Evolutionary conservation across 2,797 vertebrate genomes (phyloP).

Genomic region (Telmatherina bonti): DNA sequence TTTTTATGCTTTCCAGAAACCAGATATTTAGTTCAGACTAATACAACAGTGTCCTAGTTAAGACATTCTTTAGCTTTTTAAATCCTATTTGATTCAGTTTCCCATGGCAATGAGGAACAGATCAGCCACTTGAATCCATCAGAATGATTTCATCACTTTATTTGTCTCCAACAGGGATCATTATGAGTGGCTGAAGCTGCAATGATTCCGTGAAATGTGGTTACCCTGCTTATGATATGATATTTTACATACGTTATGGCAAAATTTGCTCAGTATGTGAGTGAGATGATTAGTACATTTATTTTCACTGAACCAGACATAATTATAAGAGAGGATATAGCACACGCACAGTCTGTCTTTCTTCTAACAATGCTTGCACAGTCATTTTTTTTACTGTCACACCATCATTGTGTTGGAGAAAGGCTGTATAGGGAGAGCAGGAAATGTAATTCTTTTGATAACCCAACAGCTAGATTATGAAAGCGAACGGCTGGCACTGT

Average conservation of each 20-base stretch:
- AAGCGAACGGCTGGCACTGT: conserved; percentile 43
- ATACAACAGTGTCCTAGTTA: conserved; percentile 43
- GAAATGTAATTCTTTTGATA: conserved; percentile 56
- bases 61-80: conserved; percentile 47
- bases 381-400: conserved; percentile 11
- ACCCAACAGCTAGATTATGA: conserved; percentile 41
- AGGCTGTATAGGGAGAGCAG: conserved; percentile 26
- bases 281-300: conserved; percentile 42
- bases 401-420: conserved; percentile 35
- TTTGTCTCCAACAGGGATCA: conserved; percentile 18
- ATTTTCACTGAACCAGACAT: conserved; percentile 32
- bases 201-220: conserved; percentile 32
- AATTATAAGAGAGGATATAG: conserved; percentile 43
- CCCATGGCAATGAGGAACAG: conserved; percentile 12
- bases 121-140: conserved; percentile 37
- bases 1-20: conserved; percentile 44
- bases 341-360: conserved; percentile 29
- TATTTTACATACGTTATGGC: conserved; percentile 33
- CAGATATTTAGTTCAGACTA: conserved; percentile 48
- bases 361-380: conserved; percentile 28
- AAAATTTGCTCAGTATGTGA: conserved; percentile 33
- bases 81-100: conserved; percentile 58
- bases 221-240: conserved; percentile 4
- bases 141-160: conserved; percentile 18
- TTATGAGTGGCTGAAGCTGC: conserved; percentile 6